Evolutionary conservation across 2,888 invertebrate genomes (phyloP).

Genomic region (Harpagoxenus sublaevis): DNA sequence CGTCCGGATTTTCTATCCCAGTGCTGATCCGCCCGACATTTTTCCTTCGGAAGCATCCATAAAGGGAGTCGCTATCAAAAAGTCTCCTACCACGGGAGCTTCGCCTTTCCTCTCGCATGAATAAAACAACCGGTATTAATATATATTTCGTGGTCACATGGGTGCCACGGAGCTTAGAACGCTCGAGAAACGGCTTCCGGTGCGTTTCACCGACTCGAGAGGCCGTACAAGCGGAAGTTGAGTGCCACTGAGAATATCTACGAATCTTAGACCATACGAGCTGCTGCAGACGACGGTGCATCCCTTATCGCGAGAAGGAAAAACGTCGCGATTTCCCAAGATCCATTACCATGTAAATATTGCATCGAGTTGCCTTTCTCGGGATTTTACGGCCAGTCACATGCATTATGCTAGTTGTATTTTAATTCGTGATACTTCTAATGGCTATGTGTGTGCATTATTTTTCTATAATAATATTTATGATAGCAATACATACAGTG

Average conservation of each 20-base stretch:
- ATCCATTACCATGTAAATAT: conserved; percentile 57
- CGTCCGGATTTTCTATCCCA: not conserved
- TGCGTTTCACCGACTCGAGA: conserved; percentile 40
- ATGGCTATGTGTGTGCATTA: not conserved
- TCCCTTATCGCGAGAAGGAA: conserved; percentile 42
- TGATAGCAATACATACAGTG: too few species aligned
- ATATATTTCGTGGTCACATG: conserved; percentile 51
- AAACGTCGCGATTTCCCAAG: conserved; percentile 51
- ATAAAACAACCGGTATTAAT: conserved; percentile 60
- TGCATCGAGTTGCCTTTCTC: conserved; percentile 42
- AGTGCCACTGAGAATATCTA: conserved; percentile 36
- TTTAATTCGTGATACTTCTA: conserved; percentile 27
- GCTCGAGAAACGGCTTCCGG: conserved; percentile 38
- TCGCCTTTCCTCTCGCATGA: conserved; percentile 52
- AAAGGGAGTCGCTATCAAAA: conserved; percentile 40
- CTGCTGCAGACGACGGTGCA: conserved; percentile 54
- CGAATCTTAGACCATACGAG: conserved; percentile 47
- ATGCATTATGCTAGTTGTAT: conserved; percentile 29
- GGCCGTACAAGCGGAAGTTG: conserved; percentile 19
- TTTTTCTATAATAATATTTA: conserved; percentile 27
- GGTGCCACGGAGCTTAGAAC: conserved; percentile 36
- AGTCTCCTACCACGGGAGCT: not conserved
- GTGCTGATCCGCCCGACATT: conserved; percentile 2
- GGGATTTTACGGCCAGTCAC: conserved; percentile 45
- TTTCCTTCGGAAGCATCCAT: conserved; percentile 29